These are phyloP conservation scores for Gnathonemus echidnorhynchus DNA, from an alignment of 2,113 vertebrate species.

Conservation along the genomic window DNA sequence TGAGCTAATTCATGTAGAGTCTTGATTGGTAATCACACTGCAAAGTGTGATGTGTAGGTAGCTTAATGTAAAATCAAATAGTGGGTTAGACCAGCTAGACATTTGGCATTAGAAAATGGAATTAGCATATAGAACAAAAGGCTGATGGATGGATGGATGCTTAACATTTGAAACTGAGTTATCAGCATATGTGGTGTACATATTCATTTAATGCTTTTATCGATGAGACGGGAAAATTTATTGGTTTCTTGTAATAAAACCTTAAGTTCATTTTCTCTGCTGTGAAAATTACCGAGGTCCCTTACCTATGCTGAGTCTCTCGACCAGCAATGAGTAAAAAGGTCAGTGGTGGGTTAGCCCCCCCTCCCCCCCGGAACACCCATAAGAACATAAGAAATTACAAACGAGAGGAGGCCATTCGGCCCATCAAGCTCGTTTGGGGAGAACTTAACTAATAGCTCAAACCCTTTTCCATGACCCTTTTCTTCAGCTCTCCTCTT, in stretches of 20 bases:
- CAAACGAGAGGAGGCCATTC: no score
- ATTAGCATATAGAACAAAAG: neutral
- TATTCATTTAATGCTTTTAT: neutral
- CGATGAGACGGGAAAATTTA: neutral
- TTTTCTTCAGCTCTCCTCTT: neutral
- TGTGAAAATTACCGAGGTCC: neutral
- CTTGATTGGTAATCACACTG: neutral
- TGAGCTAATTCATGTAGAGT: neutral
- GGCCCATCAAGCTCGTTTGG: no score
- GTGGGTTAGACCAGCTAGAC: neutral
- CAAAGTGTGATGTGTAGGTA: neutral
- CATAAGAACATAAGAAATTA: no score
- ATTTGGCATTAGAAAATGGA: neutral
- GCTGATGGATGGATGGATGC: neutral
- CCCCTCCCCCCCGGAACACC: neutral
- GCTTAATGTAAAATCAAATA: neutral
- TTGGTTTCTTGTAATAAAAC: neutral
- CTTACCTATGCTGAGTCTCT: neutral
- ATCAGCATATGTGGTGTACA: neutral
- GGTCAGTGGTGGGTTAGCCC: neutral
- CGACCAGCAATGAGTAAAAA: neutral
- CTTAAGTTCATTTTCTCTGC: neutral
- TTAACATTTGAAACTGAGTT: neutral
- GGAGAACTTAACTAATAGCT: no score
- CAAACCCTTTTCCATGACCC: no score